Base-by-base conservation (phyloP, 2,113 vertebrate genomes). In the Myxocyprinus asiaticus region DNA sequence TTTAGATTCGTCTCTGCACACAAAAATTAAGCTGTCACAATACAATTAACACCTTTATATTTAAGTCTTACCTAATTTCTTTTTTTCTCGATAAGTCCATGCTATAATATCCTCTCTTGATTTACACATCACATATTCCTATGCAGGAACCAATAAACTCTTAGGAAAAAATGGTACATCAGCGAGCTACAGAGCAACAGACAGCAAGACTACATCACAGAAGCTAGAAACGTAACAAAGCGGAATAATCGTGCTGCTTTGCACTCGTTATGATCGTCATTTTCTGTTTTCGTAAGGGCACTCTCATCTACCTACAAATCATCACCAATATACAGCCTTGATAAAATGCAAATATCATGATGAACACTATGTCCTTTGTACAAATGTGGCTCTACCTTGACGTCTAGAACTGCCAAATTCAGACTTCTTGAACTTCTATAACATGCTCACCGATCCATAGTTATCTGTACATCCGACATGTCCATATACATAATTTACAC, bases 171-270 rank as follows among this genome's bases (percentile, higher is more conserved):
- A 86, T 33, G 22, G 22, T 33, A 91, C 89, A 86, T 91, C 88
- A 93, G 91, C 88, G 91, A 93, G 90, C 90, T 76, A 94, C 88
- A 92, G 82, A 84, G 65, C 78, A 73, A 91, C 88, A 90, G 89
- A 93, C 91, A 87, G 88, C 90, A 89, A 90, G 89, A 90, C 85
- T 90, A 92, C 92, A 82, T 92, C 88, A 94, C 87, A 90, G 80
- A 90, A 94, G 89, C 89, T 90, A 91, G 89, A 89, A 93, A 92
- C 88, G 85, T 87, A 91, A 92, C 89, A 92, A 33, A 33, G 86
- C 91, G 89, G 91, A 90, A 88, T 90, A 90, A 92, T 89, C 86
- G 90, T 90, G 87, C 88, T 89, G 83, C 91, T 91, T 90, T 87
- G 89, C 83, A 87, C 61, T 71, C 66, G 22, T 33, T 33, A 33